These are phyloP conservation scores for Tachuris rubrigastra DNA, from an alignment of 2,113 vertebrate species.

Conservation along the genomic window DNA sequence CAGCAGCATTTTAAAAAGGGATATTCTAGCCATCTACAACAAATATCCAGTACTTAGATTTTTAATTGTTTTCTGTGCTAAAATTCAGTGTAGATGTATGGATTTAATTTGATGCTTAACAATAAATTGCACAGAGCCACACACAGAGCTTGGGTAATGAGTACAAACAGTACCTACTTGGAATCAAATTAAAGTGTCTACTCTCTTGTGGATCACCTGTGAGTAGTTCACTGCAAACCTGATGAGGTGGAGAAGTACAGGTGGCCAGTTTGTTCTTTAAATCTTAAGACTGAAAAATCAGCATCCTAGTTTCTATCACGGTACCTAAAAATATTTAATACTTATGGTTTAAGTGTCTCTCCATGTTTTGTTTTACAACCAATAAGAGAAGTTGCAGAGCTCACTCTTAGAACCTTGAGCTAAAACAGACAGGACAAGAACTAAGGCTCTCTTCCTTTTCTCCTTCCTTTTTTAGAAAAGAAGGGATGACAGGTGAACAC, in stretches of 20 bases:
- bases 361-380: neutral
- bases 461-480: neutral
- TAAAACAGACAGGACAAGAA: neutral
- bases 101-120: neutral
- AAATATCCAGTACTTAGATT: neutral
- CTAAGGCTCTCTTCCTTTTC: neutral
- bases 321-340: neutral
- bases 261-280: neutral
- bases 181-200: neutral
- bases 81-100: neutral
- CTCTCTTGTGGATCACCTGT: neutral
- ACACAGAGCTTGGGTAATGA: neutral
- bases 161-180: neutral
- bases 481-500: neutral
- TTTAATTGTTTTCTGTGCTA: neutral
- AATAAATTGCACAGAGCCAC: neutral
- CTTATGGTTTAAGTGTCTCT: neutral
- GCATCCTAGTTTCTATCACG: neutral
- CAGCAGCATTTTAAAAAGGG: neutral
- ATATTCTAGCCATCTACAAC: neutral
- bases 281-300: neutral
- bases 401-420: neutral
- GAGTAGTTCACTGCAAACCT: neutral
- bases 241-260: neutral
- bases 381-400: neutral